phyloP scores from a whole-genome alignment of 2,797 vertebrate genomes.

The Anisognathus igniventris region DNA sequence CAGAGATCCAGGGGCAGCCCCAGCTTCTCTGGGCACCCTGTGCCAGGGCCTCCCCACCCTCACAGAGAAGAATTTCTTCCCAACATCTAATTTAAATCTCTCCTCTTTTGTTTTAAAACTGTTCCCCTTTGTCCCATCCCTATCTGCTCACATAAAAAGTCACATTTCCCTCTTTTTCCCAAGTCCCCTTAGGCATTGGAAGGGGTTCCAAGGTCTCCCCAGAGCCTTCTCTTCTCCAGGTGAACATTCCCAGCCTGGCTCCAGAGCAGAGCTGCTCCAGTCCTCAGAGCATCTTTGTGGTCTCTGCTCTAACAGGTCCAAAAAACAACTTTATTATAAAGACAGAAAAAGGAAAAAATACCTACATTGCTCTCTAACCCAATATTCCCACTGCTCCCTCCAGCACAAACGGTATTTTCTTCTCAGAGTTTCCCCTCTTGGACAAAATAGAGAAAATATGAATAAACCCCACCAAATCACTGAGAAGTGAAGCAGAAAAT shows the following conservation, averaged over 20 bases:
- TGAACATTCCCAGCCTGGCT: background rate
- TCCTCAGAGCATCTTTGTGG: background rate
- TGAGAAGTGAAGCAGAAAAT: background rate
- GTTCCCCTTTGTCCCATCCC: background rate
- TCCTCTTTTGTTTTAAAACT: background rate
- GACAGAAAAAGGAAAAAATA: background rate
- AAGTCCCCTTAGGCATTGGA: background rate
- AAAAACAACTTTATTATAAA: background rate
- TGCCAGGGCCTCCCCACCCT: background rate
- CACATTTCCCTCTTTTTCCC: background rate
- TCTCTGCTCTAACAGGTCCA: background rate
- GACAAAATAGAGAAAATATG: background rate
- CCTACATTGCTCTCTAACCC: background rate
- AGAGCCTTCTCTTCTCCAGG: background rate
- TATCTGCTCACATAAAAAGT: rapidly evolving
- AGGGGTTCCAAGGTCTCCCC: background rate
- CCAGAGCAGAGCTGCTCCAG: background rate
- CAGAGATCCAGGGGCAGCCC: background rate
- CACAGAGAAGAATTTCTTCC: background rate
- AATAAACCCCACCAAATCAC: background rate
- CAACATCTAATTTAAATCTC: background rate
- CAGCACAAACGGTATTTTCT: background rate
- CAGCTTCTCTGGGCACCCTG: background rate
- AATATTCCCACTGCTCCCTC: background rate
- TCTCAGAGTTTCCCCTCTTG: background rate